Base-by-base conservation (phyloP, 2,888 invertebrate genomes). In the Agrotis puta region DNA sequence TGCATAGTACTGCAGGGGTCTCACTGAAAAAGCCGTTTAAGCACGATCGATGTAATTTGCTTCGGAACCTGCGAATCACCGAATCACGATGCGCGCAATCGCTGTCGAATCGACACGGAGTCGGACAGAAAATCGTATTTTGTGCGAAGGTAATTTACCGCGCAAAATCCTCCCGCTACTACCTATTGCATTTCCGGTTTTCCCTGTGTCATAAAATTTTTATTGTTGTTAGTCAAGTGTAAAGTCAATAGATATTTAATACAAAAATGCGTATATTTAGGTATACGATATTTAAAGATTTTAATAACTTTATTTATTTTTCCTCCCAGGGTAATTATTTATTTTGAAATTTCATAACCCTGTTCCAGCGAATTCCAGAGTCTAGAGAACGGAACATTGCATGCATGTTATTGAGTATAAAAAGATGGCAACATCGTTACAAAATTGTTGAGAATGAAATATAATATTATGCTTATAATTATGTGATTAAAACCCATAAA, bases 41-140 rank as follows among this genome's bases (percentile, higher is more conserved):
- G 71, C 50, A 61, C 79, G 88, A 88, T 88, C 88, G 85, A 89
- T 89, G 81, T 79, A 75, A 69, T 73, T 68, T 79, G 70, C 79
- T 80, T 64, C 47, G 70, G 71, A 72, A 83, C 63, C 71, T 67
- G 66, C 78, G 65, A 57, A 74, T 61, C 74, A 79, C 79, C 78
- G 65, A 57, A 74, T 61, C 74, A 79, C 79, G 67, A 62, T 81
- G 66, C 85, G 90, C 90, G 87, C 90, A 90, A 87, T 87, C 88
- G 89, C 87, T 82, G 83, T 86, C 79, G 59, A 75, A 79, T 74
- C 75, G 70, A 59, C 74, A 74, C 59, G 51, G 48, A 63, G 43
- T 53, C 53, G 51, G 73, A 24, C 73, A 67, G 69, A 82, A 80
- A 81, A 82, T 82, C 81, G 62, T 68, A 85, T 81, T 83, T 82